Evolutionary conservation across 2,888 invertebrate species (phyloP).

Genomic region (Eupithecia subumbrata): DNA sequence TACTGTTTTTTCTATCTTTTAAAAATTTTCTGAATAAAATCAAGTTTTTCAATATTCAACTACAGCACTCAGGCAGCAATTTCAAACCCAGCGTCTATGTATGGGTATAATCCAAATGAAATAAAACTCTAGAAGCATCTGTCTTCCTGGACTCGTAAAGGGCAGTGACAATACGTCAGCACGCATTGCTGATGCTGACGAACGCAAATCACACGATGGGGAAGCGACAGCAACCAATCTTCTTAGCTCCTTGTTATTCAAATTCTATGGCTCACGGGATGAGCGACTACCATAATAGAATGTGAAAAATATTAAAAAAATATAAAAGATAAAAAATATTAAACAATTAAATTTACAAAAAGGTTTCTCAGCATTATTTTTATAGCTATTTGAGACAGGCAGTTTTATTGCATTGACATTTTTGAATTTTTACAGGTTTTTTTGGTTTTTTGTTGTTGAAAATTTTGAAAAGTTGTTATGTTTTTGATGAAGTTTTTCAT

Average conservation of each 20-base stretch:
- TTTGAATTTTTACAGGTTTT: not conserved
- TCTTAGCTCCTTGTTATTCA: constrained; percentile 68
- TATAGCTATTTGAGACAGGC: too few species aligned
- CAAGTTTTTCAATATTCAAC: not conserved
- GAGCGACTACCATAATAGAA: not conserved
- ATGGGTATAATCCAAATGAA: constrained; percentile 1
- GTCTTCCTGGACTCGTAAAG: constrained; percentile 23
- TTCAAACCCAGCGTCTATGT: not conserved
- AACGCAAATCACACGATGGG: constrained; percentile 66
- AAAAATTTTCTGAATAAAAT: too few species aligned
- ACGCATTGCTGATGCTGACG: constrained; percentile 46
- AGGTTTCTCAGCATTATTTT: too few species aligned
- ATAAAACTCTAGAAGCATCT: not conserved
- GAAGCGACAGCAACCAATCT: constrained; percentile 63
- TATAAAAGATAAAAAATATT: too few species aligned
- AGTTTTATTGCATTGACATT: too few species aligned
- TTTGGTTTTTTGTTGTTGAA: too few species aligned
- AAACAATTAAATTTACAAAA: too few species aligned
- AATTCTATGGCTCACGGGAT: constrained; percentile 45
- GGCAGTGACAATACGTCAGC: constrained; percentile 41
- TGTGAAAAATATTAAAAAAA: too few species aligned
- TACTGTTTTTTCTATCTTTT: too few species aligned
- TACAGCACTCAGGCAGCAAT: not conserved
- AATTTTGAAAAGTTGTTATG: too few species aligned
- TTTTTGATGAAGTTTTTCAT: too few species aligned